A percentile compares a stretch with the other conserved stretches of the same genome.
phyloP scores from a whole-genome alignment of 2,888 invertebrate genomes.

The Lottia gigantea region DNA sequence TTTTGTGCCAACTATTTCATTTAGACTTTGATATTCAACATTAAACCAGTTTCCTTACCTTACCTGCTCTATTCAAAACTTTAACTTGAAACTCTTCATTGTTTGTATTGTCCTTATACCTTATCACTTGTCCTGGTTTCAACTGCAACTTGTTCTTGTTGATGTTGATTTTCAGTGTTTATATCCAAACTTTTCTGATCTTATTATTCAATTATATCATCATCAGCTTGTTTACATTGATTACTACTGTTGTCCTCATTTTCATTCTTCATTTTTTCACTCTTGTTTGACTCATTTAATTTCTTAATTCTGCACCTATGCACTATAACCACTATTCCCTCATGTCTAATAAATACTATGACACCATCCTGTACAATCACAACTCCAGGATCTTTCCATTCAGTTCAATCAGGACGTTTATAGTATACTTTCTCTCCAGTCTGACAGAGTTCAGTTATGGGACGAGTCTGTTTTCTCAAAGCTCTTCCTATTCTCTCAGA shows the following conservation, averaged over 20 bases:
- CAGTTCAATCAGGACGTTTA: slow-evolving; percentile 4
- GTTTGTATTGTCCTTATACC: neutral
- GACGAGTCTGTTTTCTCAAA: no score
- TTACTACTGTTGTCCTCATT: neutral
- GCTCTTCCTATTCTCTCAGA: no score
- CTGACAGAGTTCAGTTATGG: slow-evolving; percentile 13
- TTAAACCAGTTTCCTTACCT: neutral
- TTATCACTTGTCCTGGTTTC: neutral
- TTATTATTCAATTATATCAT: neutral
- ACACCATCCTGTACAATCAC: slow-evolving; percentile 14
- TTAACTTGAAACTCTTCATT: neutral
- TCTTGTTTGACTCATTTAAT: neutral
- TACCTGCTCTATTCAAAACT: neutral
- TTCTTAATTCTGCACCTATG: slow-evolving; percentile 7
- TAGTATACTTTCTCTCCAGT: slow-evolving; percentile 16
- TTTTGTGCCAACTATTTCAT: neutral
- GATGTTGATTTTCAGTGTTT: neutral
- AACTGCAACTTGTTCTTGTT: neutral
- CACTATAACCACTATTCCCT: slow-evolving; percentile 7
- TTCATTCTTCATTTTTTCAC: neutral
- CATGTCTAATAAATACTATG: slow-evolving; percentile 9
- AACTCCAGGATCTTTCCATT: slow-evolving; percentile 5
- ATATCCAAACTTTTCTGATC: no score
- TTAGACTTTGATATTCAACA: neutral
- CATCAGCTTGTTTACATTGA: neutral